phyloP scores from a whole-genome alignment of 2,888 invertebrate genomes.

The Drosophila hawaiiensis region DNA sequence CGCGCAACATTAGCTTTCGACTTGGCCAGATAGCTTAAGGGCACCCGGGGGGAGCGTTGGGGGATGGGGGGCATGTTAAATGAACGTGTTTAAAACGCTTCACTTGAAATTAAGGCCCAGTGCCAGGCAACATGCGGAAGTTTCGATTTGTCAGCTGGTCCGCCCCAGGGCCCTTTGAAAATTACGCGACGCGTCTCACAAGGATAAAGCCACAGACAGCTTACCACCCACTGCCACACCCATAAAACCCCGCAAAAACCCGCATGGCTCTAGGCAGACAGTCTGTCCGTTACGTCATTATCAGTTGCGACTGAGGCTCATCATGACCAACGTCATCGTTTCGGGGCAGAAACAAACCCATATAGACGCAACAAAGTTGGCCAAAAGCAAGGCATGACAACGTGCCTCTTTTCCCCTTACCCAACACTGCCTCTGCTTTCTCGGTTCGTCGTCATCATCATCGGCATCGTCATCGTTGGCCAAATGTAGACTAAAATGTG shows the following conservation, averaged over 20 bases:
- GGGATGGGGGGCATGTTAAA: constrained; percentile 44
- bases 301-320: constrained; percentile 29
- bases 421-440: no score
- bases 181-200: constrained; percentile 55
- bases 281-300: constrained; percentile 66
- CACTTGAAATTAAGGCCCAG: constrained; percentile 74
- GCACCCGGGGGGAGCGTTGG: neutral
- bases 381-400: constrained; percentile 55
- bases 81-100: constrained; percentile 81
- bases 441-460: constrained; percentile 5
- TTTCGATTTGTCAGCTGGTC: constrained; percentile 75
- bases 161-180: constrained; percentile 60
- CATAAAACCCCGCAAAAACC: no score
- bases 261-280: constrained; percentile 39
- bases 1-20: constrained; percentile 78
- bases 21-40: constrained; percentile 30
- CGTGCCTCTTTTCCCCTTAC: neutral
- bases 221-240: neutral
- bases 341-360: constrained; percentile 48
- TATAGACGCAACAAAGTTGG: constrained; percentile 65
- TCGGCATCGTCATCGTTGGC: constrained; percentile 36
- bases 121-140: constrained; percentile 67
- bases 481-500: constrained; percentile 66
- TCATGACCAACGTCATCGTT: constrained; percentile 60
- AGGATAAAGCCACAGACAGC: constrained; percentile 51